phyloP scores from a whole-genome alignment of 2,113 vertebrate species.

The Pterocles burchelli region DNA sequence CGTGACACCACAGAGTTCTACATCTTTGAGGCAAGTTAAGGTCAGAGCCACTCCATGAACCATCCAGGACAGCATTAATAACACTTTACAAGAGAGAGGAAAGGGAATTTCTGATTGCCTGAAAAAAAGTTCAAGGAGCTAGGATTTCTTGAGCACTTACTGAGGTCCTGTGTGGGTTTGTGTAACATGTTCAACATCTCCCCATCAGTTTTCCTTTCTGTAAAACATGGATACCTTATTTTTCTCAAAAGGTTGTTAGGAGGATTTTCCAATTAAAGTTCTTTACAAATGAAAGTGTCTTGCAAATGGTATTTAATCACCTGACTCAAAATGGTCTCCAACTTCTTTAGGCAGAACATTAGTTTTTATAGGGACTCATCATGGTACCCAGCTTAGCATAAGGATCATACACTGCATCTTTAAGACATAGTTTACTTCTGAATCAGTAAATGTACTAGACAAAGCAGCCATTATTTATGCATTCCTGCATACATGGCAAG shows the following conservation, averaged over 20 bases:
- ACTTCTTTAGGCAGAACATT: neutral
- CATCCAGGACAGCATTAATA: neutral
- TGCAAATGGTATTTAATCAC: neutral
- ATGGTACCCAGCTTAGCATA: neutral
- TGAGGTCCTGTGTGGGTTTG: neutral
- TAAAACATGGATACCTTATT: neutral
- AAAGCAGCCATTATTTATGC: slow-evolving; percentile 78
- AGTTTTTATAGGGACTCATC: neutral
- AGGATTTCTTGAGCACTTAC: neutral
- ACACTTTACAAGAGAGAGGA: neutral
- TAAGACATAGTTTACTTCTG: slow-evolving; percentile 76
- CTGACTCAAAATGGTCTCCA: neutral
- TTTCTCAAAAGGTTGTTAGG: neutral
- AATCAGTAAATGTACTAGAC: slow-evolving; percentile 72
- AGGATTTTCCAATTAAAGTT: neutral
- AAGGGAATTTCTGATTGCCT: neutral
- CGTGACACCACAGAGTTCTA: fast-evolving
- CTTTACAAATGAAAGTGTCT: neutral
- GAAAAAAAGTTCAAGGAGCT: neutral
- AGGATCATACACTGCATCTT: slow-evolving; percentile 68
- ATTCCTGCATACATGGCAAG: slow-evolving; percentile 80
- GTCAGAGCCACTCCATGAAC: slow-evolving; percentile 3
- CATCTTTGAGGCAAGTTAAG: neutral
- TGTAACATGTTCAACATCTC: neutral
- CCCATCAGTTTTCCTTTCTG: neutral